These are phyloP conservation scores for Actenoides lindsayi DNA, from an alignment of 2,113 vertebrate species.

Conservation along the genomic window DNA sequence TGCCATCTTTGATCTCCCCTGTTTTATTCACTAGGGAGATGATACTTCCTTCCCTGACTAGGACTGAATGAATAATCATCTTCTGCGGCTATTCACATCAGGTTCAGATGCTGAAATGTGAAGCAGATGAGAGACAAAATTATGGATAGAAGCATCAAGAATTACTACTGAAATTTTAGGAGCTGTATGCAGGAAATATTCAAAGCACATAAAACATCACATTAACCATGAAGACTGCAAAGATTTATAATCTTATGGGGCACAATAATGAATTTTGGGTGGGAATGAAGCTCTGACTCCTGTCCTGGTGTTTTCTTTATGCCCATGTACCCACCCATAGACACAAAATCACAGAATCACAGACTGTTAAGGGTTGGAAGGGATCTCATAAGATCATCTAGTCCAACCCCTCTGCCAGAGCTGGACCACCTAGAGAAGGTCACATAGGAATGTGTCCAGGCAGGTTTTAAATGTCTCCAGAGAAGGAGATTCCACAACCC, in stretches of 20 bases:
- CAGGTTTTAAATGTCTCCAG: no score
- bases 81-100: constrained; percentile 22
- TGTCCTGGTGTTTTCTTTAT: not conserved
- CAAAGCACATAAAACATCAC: not conserved
- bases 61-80: not conserved
- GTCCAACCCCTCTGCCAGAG: no score
- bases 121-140: not conserved
- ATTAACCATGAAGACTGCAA: not conserved
- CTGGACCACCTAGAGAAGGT: no score
- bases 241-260: not conserved
- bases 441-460: no score
- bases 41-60: not conserved
- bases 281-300: not conserved
- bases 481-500: no score
- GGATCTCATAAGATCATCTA: no score
- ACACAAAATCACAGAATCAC: not conserved
- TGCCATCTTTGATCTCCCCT: not conserved
- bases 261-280: not conserved
- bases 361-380: no score
- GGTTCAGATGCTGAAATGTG: not conserved
- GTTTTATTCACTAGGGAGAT: not conserved
- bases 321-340: not conserved
- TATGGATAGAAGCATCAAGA: not conserved
- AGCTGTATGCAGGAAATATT: not conserved
- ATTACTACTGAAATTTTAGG: not conserved